Evolutionary conservation across 1,140 invertebrate species (phyloP).

Genomic region (Drosophila setifemur): DNA sequence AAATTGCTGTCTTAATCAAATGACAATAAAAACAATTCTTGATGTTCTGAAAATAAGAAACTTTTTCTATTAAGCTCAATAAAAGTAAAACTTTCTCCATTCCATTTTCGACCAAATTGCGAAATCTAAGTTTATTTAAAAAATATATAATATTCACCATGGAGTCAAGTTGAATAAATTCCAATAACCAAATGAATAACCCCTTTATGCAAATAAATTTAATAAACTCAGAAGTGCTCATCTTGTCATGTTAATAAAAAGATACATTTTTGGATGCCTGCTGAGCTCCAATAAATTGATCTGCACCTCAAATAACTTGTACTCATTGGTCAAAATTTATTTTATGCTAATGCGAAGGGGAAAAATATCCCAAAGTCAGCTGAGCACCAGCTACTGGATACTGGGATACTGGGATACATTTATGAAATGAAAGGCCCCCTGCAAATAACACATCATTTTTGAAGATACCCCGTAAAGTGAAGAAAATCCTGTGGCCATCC

Average conservation of each 20-base stretch:
- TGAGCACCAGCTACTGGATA: background rate
- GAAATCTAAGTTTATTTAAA: no score
- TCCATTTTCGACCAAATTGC: no score
- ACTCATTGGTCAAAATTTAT: constrained; percentile 12
- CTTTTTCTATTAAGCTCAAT: no score
- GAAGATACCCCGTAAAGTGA: constrained; percentile 6
- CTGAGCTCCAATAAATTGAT: constrained; percentile 8
- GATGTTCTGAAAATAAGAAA: no score
- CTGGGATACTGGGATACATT: background rate
- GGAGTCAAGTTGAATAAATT: no score
- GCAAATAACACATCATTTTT: constrained; percentile 35
- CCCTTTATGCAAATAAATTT: no score
- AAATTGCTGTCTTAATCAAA: no score
- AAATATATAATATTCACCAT: no score
- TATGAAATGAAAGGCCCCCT: constrained; percentile 19
- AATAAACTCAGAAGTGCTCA: background rate
- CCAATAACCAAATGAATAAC: no score
- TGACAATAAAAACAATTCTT: no score
- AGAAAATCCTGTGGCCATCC: constrained; percentile 34
- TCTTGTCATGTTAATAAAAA: background rate
- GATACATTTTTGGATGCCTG: background rate
- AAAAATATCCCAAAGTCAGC: constrained; percentile 28
- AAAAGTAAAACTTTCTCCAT: no score
- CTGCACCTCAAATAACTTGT: background rate
- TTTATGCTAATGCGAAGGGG: constrained; percentile 38